Base-by-base conservation (phyloP, 2,113 vertebrate genomes). In the Chaenocephalus aceratus region DNA sequence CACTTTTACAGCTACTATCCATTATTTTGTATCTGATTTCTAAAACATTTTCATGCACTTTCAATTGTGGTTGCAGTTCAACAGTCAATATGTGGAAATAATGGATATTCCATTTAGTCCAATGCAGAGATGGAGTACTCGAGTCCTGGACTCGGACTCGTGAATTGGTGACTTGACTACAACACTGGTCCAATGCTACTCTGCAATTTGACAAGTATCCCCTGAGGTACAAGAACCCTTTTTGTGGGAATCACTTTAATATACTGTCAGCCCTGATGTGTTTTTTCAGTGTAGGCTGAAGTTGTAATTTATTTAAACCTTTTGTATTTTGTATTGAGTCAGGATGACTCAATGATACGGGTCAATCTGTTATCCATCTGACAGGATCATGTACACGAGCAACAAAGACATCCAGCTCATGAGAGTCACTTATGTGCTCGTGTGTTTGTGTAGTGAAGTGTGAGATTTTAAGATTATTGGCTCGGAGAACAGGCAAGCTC, bases 381-480 rank as follows among this genome's bases (percentile, higher is more conserved):
- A 87, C 48, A 59, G 53, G 62, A 89, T 77, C 44, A 56, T 45
- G 57, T 72, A 66, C 61, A 52, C 10, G 10, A 58, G 67, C 69
- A 75, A 84, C 79, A 82, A 58, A 87, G 74, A 63, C 65, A 54
- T 85, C 68, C 61, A 57, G 65, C 52, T 76, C 60, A 76, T 59
- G 49, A 72, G 49, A 79, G 64, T 83, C 63, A 64, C 60, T 74
- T 80, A 51, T 74, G 58, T 56, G 72, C 57, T 76, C 3, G 61
- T 83, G 85, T 71, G 70, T 84, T 87, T 87, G 82, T 86, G 83
- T 77, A 69, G 86, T 53, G 46, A 85, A 83, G 82, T 87, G 90
- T 90, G 85, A 86, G 81, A 91, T 86, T 90, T 87, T 87, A 79
- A 91, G 80, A 91, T 90, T 89, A 82, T 83, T 89, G 70, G 80